Evolutionary conservation across 64 coral and sea anemone species (phyloP).

Genomic region (Montipora foliosa): DNA sequence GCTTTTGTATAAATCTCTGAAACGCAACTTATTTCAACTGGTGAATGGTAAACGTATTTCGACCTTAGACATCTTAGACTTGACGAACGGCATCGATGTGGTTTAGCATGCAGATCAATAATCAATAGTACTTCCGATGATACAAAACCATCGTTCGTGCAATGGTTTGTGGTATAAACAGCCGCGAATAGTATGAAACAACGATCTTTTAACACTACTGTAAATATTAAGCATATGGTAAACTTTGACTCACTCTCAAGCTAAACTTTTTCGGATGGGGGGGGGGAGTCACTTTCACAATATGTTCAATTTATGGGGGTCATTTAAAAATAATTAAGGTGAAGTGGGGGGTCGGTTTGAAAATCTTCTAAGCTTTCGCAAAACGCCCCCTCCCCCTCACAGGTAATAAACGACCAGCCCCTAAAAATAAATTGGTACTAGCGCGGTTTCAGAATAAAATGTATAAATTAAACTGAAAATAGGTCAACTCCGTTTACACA

Average conservation of each 20-base stretch:
- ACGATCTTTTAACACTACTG: background rate
- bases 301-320: background rate
- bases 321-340: background rate
- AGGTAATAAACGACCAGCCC: too few relatives aligned
- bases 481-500: too few relatives aligned
- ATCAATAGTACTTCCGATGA: background rate
- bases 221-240: background rate
- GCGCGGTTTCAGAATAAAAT: too few relatives aligned
- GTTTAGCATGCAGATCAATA: background rate
- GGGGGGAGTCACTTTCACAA: background rate
- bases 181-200: background rate
- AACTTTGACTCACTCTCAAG: background rate
- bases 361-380: too few relatives aligned
- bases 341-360: background rate
- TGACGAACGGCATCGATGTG: too few relatives aligned
- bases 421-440: too few relatives aligned
- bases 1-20: too few relatives aligned
- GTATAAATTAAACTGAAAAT: too few relatives aligned
- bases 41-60: too few relatives aligned
- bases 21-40: too few relatives aligned
- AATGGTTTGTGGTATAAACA: background rate
- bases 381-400: too few relatives aligned
- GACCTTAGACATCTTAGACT: too few relatives aligned
- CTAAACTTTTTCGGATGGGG: background rate
- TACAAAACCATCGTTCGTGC: background rate